These are phyloP conservation scores for Streptopelia turtur DNA, from an alignment of 2,797 vertebrate genomes.

Conservation along the genomic window DNA sequence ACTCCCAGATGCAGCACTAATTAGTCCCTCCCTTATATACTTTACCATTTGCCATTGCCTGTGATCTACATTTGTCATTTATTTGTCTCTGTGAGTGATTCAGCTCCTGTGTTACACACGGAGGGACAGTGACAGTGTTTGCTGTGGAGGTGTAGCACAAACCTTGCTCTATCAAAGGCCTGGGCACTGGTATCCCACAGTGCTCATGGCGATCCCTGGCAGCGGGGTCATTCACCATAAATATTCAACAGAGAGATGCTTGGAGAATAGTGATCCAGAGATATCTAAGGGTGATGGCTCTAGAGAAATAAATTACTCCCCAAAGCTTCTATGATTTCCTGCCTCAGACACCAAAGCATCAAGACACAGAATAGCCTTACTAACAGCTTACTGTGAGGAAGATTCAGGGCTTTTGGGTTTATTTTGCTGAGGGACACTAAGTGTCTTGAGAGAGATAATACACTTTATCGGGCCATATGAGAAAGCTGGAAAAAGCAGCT, in stretches of 20 bases:
- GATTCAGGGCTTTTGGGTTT: not conserved
- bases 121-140: not conserved
- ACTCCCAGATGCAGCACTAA: not conserved
- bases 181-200: not conserved
- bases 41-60: not conserved
- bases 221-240: not conserved
- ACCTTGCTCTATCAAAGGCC: not conserved
- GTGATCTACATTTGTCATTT: not conserved
- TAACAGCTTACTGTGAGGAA: not conserved
- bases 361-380: not conserved
- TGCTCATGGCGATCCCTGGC: not conserved
- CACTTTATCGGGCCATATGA: not conserved
- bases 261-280: not conserved
- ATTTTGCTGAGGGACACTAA: constrained; percentile 10
- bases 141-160: constrained; percentile 1
- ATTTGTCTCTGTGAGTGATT: not conserved
- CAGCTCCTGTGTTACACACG: not conserved
- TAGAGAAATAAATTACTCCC: constrained; percentile 6
- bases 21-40: not conserved
- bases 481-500: constrained; percentile 22
- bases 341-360: not conserved
- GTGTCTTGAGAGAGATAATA: constrained; percentile 5
- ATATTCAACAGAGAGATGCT: constrained; percentile 1
- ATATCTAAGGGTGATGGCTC: not conserved
- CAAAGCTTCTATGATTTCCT: not conserved